A percentile compares a stretch with the other conserved stretches of the same genome.
Conservation (phyloP, 2,888 invertebrate genomes). For the Yponomeuta plumbellus region DNA sequence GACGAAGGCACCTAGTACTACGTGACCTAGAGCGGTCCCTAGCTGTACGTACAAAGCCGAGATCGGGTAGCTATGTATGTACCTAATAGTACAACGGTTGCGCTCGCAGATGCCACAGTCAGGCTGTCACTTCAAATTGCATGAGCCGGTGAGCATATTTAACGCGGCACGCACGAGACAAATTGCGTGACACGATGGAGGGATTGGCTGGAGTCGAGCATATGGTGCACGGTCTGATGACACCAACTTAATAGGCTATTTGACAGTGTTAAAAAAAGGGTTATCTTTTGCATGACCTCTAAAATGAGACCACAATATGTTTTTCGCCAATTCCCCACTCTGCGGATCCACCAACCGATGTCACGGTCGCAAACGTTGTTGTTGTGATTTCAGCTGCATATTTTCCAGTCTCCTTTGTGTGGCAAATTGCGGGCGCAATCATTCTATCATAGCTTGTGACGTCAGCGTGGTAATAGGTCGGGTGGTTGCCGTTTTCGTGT, state of each 20-base stretch:
- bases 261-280: too few relatives aligned
- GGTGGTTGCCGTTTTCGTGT: too few relatives aligned
- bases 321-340: too few relatives aligned
- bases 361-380: not conserved
- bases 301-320: too few relatives aligned
- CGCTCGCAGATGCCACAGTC: not conserved
- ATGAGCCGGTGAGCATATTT: not conserved
- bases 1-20: too few relatives aligned
- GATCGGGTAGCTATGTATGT: too few relatives aligned
- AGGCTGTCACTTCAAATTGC: not conserved
- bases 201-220: not conserved
- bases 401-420: not conserved
- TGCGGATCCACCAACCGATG: too few relatives aligned
- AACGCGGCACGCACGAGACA: not conserved
- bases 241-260: too few relatives aligned
- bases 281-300: too few relatives aligned
- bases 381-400: not conserved
- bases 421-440: not conserved
- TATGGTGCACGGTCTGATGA: too few relatives aligned
- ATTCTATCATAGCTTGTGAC: not conserved
- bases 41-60: too few relatives aligned
- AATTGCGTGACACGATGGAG: not conserved
- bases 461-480: not conserved
- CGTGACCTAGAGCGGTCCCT: too few relatives aligned
- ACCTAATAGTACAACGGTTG: not conserved